Percentiles rank a stretch among this genome's conserved stretches.
Evolutionary conservation across 2,113 vertebrate species (phyloP).

Genomic region (Sus scrofa): T2T-Sscrofa CM000819.6:114071001-114071500

Average conservation of each 20-base stretch:
- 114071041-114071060: not conserved
- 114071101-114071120: not conserved
- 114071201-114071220: not conserved
- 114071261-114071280: not conserved
- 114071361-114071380: not conserved
- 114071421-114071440: not conserved
- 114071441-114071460: not conserved
- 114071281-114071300: not conserved
- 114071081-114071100: not conserved
- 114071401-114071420: not conserved
- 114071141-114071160: not conserved
- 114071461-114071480: not conserved
- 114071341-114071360: not conserved
- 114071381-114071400: not conserved
- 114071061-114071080: not conserved
- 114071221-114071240: not conserved
- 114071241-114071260: not conserved
- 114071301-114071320: not conserved
- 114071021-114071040: not conserved
- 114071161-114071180: not conserved
- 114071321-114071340: too few species aligned
- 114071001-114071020: not conserved
- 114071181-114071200: not conserved
- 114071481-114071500: not conserved
- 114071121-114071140: not conserved